Evolutionary conservation across 2,113 vertebrate species (phyloP).

Genomic region (Boulengeromyrus knoepffleri): DNA sequence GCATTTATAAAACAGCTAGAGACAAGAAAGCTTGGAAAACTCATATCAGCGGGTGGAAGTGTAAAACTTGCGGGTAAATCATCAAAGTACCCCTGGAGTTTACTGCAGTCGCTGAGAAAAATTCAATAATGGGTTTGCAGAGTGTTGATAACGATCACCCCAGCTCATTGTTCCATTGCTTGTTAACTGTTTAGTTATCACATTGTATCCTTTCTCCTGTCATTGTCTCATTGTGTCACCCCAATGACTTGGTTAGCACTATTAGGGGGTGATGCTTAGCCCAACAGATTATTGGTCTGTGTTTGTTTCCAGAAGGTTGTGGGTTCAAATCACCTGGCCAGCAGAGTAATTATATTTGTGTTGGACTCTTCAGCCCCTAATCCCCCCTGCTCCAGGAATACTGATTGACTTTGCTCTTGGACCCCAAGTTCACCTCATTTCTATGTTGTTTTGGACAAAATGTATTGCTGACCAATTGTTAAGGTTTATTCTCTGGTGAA

Average conservation of each 20-base stretch:
- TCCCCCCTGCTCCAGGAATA: not conserved
- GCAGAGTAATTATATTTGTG: not conserved
- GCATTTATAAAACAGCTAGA: not conserved
- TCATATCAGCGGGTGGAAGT: not conserved
- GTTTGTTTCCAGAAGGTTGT: not conserved
- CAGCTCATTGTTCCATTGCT: not conserved
- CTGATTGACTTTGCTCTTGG: not conserved
- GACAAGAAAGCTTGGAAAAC: not conserved
- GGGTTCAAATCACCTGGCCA: not conserved
- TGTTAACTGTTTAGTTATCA: not conserved
- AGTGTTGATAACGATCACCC: not conserved
- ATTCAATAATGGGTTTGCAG: not conserved
- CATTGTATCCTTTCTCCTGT: not conserved
- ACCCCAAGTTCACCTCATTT: not conserved
- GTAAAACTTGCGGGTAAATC: not conserved
- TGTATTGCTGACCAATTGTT: not conserved
- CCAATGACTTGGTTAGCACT: not conserved
- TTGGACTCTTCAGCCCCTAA: not conserved
- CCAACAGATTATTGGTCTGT: not conserved
- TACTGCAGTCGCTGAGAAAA: not conserved
- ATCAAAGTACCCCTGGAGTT: not conserved
- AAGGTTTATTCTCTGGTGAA: not conserved
- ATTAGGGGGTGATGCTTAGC: not conserved
- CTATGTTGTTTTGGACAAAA: not conserved
- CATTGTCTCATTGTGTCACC: not conserved